Base-by-base conservation (phyloP, 2,797 vertebrate species). In the Anabas testudineus region DNA sequence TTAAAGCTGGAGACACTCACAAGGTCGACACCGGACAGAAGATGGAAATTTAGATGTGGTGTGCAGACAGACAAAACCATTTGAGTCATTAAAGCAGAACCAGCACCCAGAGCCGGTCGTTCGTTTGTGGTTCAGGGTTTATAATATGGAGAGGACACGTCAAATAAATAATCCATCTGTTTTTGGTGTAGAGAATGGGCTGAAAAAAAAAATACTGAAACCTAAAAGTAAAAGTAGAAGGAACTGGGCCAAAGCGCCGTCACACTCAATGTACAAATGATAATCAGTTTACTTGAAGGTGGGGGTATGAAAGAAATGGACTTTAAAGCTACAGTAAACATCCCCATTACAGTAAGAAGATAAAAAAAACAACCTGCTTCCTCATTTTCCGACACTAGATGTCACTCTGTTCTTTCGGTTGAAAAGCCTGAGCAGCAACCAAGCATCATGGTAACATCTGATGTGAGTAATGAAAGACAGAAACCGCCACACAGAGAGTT, bases 371-470 rank as follows among this genome's bases (percentile, higher is more conserved):
- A 65, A 46, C n/a, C 42, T 62, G 78, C 14, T 72, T 10, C 15
- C 72, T 13, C 1, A 2, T 6, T 5, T 4, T 3, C 5, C 60
- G 22, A 60, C 90, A 86, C 87, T 83, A 88, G 90, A 74, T 80
- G 87, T 58, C 82, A 3, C 46, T 80, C n/a, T 75, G 67, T 52
- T 18, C 3, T 41, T 18, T 51, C 2, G 64, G 32, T 12, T 28
- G 26, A 10, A 52, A 58, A 55, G 24, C 7, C 5, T 5, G 1
- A 16, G 28, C 10, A 8, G 34, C 7, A 1, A 19, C 10, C 8
- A 39, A 43, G 0, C 34, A 41, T 34, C 5, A 32, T 16, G 32
- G n/a, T 43, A 4, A 43, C 37, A 28, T 39, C 13, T 30, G 15
- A 9, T 34, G 0, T 55, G 19, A 24, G 15, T 5, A 54, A 30